phyloP scores from a whole-genome alignment of 2,888 invertebrate genomes.

The Petrolisthes manimaculis region DNA sequence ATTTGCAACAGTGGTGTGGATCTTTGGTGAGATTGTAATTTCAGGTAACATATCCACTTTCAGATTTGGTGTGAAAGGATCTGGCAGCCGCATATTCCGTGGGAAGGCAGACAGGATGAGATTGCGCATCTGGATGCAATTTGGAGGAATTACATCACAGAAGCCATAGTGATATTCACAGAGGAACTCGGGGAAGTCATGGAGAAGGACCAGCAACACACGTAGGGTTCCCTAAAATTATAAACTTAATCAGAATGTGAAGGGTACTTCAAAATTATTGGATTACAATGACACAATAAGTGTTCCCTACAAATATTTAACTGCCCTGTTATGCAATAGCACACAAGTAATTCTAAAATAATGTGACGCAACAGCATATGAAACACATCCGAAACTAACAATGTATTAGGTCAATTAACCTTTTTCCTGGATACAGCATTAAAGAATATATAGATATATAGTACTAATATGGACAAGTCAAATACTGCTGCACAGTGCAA shows the following conservation, averaged over 20 bases:
- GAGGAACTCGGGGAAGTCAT: slow-evolving; percentile 99
- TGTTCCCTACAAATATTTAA: too few relatives aligned
- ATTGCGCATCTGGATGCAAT: slow-evolving; percentile 98
- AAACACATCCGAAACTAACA: too few relatives aligned
- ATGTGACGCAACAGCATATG: too few relatives aligned
- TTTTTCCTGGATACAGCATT: too few relatives aligned
- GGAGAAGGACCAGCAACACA: slow-evolving; percentile 92
- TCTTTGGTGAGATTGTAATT: slow-evolving; percentile 88
- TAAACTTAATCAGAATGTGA: not conserved
- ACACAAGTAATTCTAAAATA: too few relatives aligned
- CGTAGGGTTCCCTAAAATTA: slow-evolving; percentile 79
- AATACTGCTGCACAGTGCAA: not conserved
- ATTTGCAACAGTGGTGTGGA: slow-evolving; percentile 87
- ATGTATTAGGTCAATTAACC: too few relatives aligned
- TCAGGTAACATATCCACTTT: slow-evolving; percentile 93
- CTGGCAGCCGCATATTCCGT: slow-evolving; percentile 96
- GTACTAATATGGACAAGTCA: too few relatives aligned
- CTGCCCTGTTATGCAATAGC: too few relatives aligned
- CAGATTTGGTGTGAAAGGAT: slow-evolving; percentile 97
- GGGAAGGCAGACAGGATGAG: slow-evolving; percentile 98
- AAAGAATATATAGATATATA: too few relatives aligned
- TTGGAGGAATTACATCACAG: slow-evolving; percentile 98
- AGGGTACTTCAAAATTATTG: too few relatives aligned
- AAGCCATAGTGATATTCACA: slow-evolving; percentile 99
- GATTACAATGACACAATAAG: too few relatives aligned